A percentile compares a stretch with the other conserved stretches of the same genome.
phyloP scores from a whole-genome alignment of 1,140 invertebrate genomes.

The Drosophila obscura region DNA sequence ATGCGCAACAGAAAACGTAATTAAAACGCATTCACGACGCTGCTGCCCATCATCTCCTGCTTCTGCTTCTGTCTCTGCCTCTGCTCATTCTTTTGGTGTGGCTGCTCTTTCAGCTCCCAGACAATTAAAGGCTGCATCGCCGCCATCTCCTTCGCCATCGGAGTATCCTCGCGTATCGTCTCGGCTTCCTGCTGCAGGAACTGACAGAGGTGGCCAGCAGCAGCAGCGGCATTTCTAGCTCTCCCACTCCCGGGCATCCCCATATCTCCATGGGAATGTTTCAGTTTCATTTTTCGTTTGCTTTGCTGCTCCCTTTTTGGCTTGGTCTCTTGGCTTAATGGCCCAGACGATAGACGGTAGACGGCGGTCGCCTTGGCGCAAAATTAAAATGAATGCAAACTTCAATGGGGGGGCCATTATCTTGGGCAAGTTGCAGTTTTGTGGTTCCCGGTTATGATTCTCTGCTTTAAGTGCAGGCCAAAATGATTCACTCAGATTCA shows the following conservation, averaged over 20 bases:
- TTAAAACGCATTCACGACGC: slow-evolving; percentile 60
- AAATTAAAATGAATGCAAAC: background rate
- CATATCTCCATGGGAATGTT: slow-evolving; percentile 3
- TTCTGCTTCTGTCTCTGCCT: background rate
- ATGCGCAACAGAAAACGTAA: slow-evolving; percentile 62
- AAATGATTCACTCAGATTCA: too few species aligned
- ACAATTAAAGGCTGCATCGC: slow-evolving; percentile 34
- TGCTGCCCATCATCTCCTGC: background rate
- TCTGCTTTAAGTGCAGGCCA: too few species aligned
- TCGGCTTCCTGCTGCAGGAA: slow-evolving; percentile 4
- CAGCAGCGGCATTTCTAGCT: too few species aligned
- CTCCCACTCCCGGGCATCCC: background rate
- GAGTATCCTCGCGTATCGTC: too few species aligned
- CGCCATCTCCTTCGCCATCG: slow-evolving; percentile 1
- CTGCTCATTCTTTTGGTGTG: background rate
- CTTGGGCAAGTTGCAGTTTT: too few species aligned
- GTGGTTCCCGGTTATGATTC: too few species aligned
- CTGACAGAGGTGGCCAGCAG: slow-evolving; percentile 8
- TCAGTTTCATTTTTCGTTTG: slow-evolving; percentile 2
- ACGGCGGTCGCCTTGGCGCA: slow-evolving; percentile 3
- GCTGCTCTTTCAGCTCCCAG: slow-evolving; percentile 5
- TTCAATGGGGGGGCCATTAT: background rate
- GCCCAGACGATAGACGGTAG: background rate
- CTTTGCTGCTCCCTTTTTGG: background rate
- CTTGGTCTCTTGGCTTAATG: background rate